phyloP scores from a whole-genome alignment of 2,797 vertebrate genomes.

The Pangasius larnaudii region DNA sequence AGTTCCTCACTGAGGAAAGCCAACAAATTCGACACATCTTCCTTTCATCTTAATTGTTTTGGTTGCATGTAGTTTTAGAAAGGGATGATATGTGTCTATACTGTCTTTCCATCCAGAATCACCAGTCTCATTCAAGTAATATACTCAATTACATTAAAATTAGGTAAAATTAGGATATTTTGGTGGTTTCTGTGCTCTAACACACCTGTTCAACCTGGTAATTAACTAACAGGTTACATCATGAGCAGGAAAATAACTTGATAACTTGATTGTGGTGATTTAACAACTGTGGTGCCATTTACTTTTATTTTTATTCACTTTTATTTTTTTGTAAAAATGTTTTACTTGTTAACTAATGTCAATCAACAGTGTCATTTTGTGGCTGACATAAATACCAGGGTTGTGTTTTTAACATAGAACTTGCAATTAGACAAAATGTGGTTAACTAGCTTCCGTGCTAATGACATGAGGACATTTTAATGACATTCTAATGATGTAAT shows the following conservation, averaged over 20 bases:
- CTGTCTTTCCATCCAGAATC: background rate
- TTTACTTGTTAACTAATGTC: background rate
- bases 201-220: background rate
- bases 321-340: background rate
- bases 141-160: background rate
- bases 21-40: conserved; percentile 23
- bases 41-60: background rate
- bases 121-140: background rate
- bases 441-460: background rate
- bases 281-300: background rate
- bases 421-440: too few relatives aligned
- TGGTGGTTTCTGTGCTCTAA: background rate
- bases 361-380: background rate
- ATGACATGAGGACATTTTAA: background rate
- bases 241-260: background rate
- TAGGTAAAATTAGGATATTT: background rate
- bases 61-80: background rate
- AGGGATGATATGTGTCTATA: background rate
- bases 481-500: background rate
- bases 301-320: background rate
- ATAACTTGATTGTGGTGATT: background rate
- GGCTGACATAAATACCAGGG: background rate
- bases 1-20: conserved; percentile 57
- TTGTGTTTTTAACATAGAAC: background rate
- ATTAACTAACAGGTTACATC: background rate